A percentile compares a stretch with the other conserved stretches of the same genome.
phyloP scores from a whole-genome alignment of 2,113 vertebrate species.

The Galbula dea region DNA sequence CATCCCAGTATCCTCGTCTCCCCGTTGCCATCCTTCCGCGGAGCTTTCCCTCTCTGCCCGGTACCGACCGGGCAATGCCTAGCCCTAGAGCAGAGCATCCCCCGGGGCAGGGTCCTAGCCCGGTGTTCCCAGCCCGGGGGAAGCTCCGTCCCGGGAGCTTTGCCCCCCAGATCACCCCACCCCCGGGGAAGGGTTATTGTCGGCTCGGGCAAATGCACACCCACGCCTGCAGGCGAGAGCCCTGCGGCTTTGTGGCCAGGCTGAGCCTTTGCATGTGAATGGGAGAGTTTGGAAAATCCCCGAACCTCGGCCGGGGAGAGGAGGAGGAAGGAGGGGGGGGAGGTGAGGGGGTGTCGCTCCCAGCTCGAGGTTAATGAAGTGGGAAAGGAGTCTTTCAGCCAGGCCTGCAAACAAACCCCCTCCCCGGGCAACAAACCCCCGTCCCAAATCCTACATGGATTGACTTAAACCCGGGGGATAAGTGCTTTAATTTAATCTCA shows the following conservation, averaged over 20 bases:
- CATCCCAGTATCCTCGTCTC: too few relatives aligned
- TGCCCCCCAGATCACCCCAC: neutral
- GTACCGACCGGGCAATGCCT: neutral
- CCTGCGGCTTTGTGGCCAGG: constrained; percentile 72
- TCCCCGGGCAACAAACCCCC: constrained; percentile 60
- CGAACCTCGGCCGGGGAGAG: constrained; percentile 68
- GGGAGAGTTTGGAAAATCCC: constrained; percentile 85
- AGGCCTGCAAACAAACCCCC: constrained; percentile 84
- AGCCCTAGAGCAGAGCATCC: neutral
- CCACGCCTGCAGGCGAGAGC: constrained; percentile 80
- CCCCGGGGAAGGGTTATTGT: neutral
- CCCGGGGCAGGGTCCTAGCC: neutral
- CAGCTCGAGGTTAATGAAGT: constrained; percentile 98
- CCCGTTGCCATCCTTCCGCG: neutral
- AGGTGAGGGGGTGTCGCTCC: constrained; percentile 75
- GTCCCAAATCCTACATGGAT: constrained; percentile 84
- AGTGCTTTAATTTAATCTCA: constrained; percentile 97
- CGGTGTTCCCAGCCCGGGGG: neutral
- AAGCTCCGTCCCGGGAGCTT: neutral
- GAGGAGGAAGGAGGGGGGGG: constrained; percentile 59
- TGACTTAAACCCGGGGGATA: constrained; percentile 94
- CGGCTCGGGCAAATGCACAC: constrained; percentile 79
- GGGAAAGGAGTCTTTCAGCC: constrained; percentile 91
- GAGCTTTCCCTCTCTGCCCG: neutral
- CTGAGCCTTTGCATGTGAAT: constrained; percentile 90